Percentiles rank a stretch among this genome's conserved stretches.
Evolutionary conservation across 2,113 vertebrate genomes (phyloP).

Genomic region (Epinephelus lanceolatus): DNA sequence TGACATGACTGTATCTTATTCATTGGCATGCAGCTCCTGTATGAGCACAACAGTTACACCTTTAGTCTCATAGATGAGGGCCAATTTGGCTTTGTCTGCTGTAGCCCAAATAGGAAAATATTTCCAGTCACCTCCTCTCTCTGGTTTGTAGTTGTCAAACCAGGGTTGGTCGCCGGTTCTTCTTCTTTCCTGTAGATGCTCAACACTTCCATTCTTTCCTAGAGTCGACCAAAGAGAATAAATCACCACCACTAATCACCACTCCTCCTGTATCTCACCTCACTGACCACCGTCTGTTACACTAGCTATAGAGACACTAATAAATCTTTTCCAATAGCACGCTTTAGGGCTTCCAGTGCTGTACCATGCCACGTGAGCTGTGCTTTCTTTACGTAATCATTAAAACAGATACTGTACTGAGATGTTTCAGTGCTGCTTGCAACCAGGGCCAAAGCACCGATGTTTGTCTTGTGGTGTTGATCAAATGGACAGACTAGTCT

Average conservation of each 20-base stretch:
- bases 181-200: slow-evolving; percentile 5
- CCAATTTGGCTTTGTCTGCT: neutral
- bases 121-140: neutral
- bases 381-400: neutral
- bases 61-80: neutral
- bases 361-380: slow-evolving; percentile 33
- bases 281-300: slow-evolving; percentile 20
- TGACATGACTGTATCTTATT: slow-evolving; percentile 43
- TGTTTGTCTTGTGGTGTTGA: neutral
- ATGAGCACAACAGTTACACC: neutral
- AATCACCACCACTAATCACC: slow-evolving; percentile 34
- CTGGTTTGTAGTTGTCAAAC: neutral
- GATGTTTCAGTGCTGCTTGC: neutral
- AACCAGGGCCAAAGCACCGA: too few species aligned
- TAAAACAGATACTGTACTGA: neutral
- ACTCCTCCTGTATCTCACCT: slow-evolving; percentile 26
- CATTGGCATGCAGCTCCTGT: slow-evolving; percentile 32
- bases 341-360: neutral
- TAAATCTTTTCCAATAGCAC: neutral
- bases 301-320: slow-evolving; percentile 47
- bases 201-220: neutral
- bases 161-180: neutral
- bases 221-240: neutral
- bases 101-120: neutral
- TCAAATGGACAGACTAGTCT: neutral